These are phyloP conservation scores for Osedax frankpressi DNA, from an alignment of 2,888 invertebrate genomes.

Conservation along the genomic window DNA sequence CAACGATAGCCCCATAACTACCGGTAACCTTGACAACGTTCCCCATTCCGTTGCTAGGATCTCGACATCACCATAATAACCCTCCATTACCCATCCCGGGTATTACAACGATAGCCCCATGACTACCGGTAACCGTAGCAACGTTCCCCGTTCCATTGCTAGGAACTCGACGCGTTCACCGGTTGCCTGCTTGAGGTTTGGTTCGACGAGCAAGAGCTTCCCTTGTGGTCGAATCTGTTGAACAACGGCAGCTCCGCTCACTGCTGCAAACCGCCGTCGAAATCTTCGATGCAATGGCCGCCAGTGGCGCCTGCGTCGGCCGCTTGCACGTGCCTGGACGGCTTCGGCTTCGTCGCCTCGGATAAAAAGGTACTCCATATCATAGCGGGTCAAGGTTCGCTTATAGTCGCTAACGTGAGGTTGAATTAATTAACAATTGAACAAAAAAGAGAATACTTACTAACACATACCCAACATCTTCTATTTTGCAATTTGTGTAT, in stretches of 20 bases:
- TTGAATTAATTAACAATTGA: too few species aligned
- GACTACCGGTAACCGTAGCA: not conserved
- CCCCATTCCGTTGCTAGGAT: too few species aligned
- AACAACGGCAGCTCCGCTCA: not conserved
- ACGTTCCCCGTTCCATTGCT: not conserved
- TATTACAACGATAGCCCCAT: conserved; percentile 5
- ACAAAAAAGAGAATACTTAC: too few species aligned
- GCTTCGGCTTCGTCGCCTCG: conserved; percentile 27
- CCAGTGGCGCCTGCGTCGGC: conserved; percentile 1
- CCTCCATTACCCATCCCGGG: conserved; percentile 1
- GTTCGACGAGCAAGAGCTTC: conserved; percentile 24
- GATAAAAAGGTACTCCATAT: not conserved
- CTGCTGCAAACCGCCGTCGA: not conserved
- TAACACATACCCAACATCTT: too few species aligned
- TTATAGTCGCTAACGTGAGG: too few species aligned
- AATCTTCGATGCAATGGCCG: conserved; percentile 15
- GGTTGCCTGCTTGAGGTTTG: conserved; percentile 29
- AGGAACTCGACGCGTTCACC: conserved; percentile 23
- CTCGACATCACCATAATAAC: not conserved
- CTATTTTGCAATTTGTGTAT: too few species aligned
- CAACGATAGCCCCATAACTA: conserved; percentile 21
- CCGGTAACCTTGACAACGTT: not conserved
- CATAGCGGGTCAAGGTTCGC: too few species aligned
- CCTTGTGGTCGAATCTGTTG: conserved; percentile 25
- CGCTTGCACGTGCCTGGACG: conserved; percentile 25